A percentile compares a stretch with the other conserved stretches of the same genome.
Conservation (phyloP, 2,797 vertebrate species). For the Euthynnus affinis region DNA sequence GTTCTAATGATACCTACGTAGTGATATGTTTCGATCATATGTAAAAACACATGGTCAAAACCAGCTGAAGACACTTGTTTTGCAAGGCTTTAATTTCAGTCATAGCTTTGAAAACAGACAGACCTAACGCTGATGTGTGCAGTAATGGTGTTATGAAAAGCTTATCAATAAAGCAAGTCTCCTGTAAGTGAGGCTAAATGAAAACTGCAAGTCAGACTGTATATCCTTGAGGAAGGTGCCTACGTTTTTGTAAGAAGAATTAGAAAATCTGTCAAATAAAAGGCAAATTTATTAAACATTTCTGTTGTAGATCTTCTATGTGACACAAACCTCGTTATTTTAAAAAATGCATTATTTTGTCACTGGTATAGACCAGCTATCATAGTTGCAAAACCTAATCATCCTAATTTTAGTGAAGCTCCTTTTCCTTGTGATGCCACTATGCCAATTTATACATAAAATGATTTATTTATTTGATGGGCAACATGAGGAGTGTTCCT, state of each 20-base stretch:
- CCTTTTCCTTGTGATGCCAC: not conserved
- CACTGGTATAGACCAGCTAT: not conserved
- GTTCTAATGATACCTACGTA: slow-evolving; percentile 20
- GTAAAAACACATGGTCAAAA: slow-evolving; percentile 15
- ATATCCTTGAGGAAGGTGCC: slow-evolving; percentile 62
- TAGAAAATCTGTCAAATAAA: slow-evolving; percentile 71
- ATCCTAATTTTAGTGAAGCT: not conserved
- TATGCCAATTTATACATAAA: not conserved
- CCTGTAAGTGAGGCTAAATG: slow-evolving; percentile 38
- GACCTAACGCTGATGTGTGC: slow-evolving; percentile 29
- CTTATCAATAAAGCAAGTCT: slow-evolving; percentile 14
- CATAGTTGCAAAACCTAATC: not conserved
- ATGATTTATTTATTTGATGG: too few relatives aligned
- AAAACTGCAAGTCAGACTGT: slow-evolving; percentile 24
- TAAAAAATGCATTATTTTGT: not conserved
- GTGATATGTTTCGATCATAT: slow-evolving; percentile 32
- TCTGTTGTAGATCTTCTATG: slow-evolving; percentile 4
- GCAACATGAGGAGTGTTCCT: not conserved
- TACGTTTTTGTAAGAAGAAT: slow-evolving; percentile 72
- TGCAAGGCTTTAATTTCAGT: slow-evolving; percentile 44
- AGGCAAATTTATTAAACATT: slow-evolving; percentile 54
- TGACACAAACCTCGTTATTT: not conserved
- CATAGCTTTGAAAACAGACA: slow-evolving; percentile 23
- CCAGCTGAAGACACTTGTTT: slow-evolving; percentile 26
- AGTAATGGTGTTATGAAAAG: slow-evolving; percentile 25